A percentile compares a stretch with the other conserved stretches of the same genome.
These are phyloP conservation scores for Athalia rosae DNA, from an alignment of 2,888 invertebrate species.

Conservation along the genomic window DNA sequence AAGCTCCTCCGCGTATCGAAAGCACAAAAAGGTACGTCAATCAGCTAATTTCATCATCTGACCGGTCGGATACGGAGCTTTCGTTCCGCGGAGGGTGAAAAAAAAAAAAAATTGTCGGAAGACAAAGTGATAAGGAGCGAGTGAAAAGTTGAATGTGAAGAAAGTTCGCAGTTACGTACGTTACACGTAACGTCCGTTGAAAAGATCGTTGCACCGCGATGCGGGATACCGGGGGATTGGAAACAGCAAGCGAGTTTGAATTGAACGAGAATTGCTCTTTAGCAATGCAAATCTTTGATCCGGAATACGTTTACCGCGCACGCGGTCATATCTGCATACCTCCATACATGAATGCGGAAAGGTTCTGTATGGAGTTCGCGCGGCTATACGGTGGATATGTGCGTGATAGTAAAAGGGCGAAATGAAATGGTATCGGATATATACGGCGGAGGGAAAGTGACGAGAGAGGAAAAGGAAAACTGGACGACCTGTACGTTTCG, in stretches of 20 bases:
- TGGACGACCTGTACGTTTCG: slow-evolving; percentile 27
- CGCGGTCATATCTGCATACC: slow-evolving; percentile 41
- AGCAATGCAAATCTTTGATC: slow-evolving; percentile 60
- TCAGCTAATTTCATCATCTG: no score
- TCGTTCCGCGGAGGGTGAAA: no score
- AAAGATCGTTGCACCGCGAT: neutral
- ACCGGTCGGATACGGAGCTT: no score
- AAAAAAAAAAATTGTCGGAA: no score
- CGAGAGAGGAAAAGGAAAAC: slow-evolving; percentile 14
- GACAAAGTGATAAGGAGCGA: no score
- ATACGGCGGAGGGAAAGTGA: neutral
- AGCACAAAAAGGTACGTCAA: no score
- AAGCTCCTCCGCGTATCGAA: no score
- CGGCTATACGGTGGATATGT: neutral
- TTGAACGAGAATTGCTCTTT: slow-evolving; percentile 57
- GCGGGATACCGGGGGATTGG: slow-evolving; percentile 1
- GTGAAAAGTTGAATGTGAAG: no score
- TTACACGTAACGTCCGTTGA: neutral
- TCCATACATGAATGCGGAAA: slow-evolving; percentile 18
- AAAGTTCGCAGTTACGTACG: no score
- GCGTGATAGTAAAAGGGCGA: neutral
- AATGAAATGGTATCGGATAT: neutral
- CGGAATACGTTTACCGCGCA: slow-evolving; percentile 52
- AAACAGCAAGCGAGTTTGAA: slow-evolving; percentile 36
- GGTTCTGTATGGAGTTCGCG: neutral